Evolutionary conservation across 2,797 vertebrate species (phyloP).

Genomic region (Sebastes wilsoni): DNA sequence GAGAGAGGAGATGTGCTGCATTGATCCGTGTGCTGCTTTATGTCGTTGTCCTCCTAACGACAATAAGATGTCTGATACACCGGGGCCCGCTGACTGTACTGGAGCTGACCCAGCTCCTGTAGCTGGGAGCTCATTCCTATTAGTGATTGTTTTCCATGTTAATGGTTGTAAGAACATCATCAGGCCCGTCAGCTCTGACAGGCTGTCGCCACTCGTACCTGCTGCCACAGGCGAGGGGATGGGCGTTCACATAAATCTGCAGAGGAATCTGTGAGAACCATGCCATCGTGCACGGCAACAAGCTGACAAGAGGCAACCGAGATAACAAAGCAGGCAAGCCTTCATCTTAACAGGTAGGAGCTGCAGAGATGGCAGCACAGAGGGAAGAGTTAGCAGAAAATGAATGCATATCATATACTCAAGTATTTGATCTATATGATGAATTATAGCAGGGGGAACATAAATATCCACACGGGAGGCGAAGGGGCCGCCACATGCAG

Average conservation of each 20-base stretch:
- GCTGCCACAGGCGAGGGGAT: slow-evolving; percentile 79
- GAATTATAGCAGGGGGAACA: slow-evolving; percentile 18
- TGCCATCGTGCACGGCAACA: slow-evolving; percentile 26
- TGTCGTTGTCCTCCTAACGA: slow-evolving; percentile 4
- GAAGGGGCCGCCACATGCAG: neutral
- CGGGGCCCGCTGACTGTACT: slow-evolving; percentile 1
- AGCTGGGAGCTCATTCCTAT: slow-evolving; percentile 84
- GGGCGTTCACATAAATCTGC: slow-evolving; percentile 76
- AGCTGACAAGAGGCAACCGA: slow-evolving; percentile 26
- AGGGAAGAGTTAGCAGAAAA: slow-evolving; percentile 24
- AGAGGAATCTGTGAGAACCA: slow-evolving; percentile 75
- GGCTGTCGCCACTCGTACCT: slow-evolving; percentile 81
- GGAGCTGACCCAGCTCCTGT: slow-evolving; percentile 55
- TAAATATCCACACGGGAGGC: slow-evolving; percentile 1
- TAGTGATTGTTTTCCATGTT: slow-evolving; percentile 80
- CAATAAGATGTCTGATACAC: slow-evolving; percentile 17
- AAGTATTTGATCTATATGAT: slow-evolving; percentile 32
- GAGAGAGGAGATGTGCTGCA: slow-evolving; percentile 28
- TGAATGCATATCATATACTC: slow-evolving; percentile 23
- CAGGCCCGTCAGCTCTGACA: slow-evolving; percentile 77
- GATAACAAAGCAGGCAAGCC: slow-evolving; percentile 20
- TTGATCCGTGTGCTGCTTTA: slow-evolving; percentile 29
- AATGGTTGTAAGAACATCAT: slow-evolving; percentile 84
- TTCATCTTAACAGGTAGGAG: slow-evolving; percentile 13
- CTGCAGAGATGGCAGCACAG: slow-evolving; percentile 1